Percentiles rank a stretch among this genome's conserved stretches.
Evolutionary conservation across 1,140 invertebrate genomes (phyloP).

Genomic region (Ephestia elutella): DNA sequence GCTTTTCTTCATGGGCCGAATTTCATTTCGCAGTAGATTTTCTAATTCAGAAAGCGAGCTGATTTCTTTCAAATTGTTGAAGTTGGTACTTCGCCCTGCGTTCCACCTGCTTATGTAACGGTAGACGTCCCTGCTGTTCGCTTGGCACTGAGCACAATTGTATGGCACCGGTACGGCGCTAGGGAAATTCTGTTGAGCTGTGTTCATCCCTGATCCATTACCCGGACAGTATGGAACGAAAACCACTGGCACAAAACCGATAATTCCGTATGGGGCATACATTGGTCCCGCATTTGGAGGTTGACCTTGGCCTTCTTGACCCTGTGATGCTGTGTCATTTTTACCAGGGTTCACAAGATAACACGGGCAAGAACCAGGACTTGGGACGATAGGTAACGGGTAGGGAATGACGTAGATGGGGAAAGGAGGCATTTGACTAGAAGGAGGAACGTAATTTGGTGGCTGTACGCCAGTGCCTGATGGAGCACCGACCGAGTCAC

Average conservation of each 20-base stretch:
- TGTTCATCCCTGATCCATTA: conserved; percentile 55
- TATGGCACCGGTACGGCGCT: conserved; percentile 70
- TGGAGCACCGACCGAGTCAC: conserved; percentile 44
- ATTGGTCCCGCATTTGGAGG: conserved; percentile 28
- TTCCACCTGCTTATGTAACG: conserved; percentile 47
- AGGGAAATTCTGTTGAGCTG: conserved; percentile 74
- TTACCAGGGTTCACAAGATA: conserved; percentile 71
- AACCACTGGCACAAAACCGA: conserved; percentile 77
- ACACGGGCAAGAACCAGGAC: conserved; percentile 73
- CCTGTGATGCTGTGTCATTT: conserved; percentile 29
- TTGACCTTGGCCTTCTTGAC: conserved; percentile 16
- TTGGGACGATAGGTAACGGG: conserved; percentile 73
- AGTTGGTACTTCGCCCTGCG: conserved; percentile 41
- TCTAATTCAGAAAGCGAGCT: conserved; percentile 52
- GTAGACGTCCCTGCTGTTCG: conserved; percentile 42
- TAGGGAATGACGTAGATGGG: conserved; percentile 74
- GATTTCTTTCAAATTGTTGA: conserved; percentile 51
- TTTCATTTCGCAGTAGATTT: conserved; percentile 49
- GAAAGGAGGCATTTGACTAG: conserved; percentile 57
- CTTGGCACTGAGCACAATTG: conserved; percentile 61
- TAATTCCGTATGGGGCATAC: conserved; percentile 63
- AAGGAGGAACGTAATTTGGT: conserved; percentile 38
- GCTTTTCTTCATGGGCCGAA: conserved; percentile 46
- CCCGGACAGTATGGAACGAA: conserved; percentile 77
- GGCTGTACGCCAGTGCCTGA: conserved; percentile 69